Percentiles rank a stretch among this genome's conserved stretches.
phyloP scores from a whole-genome alignment of 2,113 vertebrate species.

The Serranochromis macrocephalus region DNA sequence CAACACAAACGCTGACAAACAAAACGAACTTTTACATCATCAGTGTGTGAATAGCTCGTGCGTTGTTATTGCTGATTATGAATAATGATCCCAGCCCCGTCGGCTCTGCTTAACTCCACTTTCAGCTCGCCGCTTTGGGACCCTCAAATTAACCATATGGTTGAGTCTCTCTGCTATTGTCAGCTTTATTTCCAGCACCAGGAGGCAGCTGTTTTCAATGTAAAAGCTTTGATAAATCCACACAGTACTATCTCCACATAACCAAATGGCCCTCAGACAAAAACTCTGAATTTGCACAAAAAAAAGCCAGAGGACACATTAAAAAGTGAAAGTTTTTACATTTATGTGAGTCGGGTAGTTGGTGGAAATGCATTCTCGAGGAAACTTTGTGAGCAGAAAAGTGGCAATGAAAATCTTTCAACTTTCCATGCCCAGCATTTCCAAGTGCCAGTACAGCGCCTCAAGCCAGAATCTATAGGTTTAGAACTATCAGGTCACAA shows the following conservation, averaged over 20 bases:
- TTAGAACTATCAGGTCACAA: neutral
- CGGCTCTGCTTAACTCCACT: neutral
- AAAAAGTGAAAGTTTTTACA: neutral
- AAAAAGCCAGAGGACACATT: neutral
- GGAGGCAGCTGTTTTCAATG: neutral
- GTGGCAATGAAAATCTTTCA: neutral
- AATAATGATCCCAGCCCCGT: neutral
- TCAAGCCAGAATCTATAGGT: neutral
- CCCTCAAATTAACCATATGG: neutral
- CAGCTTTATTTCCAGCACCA: neutral
- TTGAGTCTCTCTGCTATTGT: neutral
- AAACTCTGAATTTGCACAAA: neutral
- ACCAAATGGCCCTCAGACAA: neutral
- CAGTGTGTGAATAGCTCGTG: neutral
- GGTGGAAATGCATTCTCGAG: fast-evolving
- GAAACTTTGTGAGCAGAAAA: neutral
- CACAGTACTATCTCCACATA: neutral
- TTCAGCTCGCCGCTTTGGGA: neutral
- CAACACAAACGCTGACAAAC: neutral
- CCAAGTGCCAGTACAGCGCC: neutral
- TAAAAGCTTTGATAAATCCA: neutral
- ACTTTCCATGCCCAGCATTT: neutral
- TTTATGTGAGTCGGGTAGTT: neutral
- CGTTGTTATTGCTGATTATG: neutral
- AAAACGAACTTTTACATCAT: neutral